Conservation (phyloP, 2,888 invertebrate species). For the Stramonita haemastoma region DNA sequence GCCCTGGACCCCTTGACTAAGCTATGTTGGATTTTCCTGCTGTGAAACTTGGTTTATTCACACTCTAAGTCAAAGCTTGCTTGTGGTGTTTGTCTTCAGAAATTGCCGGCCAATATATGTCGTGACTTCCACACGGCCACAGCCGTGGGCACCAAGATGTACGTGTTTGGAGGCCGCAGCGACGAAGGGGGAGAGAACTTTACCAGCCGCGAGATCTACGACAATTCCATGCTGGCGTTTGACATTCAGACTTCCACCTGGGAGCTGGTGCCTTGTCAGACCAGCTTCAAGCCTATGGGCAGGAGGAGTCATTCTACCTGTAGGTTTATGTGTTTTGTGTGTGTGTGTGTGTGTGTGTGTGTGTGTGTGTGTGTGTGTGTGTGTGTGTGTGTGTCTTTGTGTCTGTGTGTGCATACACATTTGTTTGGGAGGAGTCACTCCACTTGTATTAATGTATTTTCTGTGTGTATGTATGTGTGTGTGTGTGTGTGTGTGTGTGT, state of each 20-base stretch:
- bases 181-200: slow-evolving; percentile 84
- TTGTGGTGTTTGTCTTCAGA: background rate
- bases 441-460: no score
- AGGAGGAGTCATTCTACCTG: slow-evolving; percentile 94
- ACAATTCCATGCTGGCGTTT: slow-evolving; percentile 84
- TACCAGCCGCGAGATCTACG: slow-evolving; percentile 86
- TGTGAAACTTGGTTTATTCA: no score
- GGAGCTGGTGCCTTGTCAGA: slow-evolving; percentile 80
- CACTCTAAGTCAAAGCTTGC: no score
- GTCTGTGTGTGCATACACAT: no score
- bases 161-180: slow-evolving; percentile 92
- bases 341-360: background rate
- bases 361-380: no score
- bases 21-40: no score
- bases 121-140: slow-evolving; percentile 94
- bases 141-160: slow-evolving; percentile 87
- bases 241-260: slow-evolving; percentile 86
- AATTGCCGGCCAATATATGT: slow-evolving; percentile 80
- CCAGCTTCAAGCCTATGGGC: slow-evolving; percentile 85
- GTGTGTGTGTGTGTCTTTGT: no score
- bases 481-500: no score
- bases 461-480: no score
- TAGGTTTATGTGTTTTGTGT: slow-evolving; percentile 80
- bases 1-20: no score
- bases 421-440: no score